These are phyloP conservation scores for Dufourea novaeangliae DNA, from an alignment of 1,140 invertebrate species.

Conservation along the genomic window DNA sequence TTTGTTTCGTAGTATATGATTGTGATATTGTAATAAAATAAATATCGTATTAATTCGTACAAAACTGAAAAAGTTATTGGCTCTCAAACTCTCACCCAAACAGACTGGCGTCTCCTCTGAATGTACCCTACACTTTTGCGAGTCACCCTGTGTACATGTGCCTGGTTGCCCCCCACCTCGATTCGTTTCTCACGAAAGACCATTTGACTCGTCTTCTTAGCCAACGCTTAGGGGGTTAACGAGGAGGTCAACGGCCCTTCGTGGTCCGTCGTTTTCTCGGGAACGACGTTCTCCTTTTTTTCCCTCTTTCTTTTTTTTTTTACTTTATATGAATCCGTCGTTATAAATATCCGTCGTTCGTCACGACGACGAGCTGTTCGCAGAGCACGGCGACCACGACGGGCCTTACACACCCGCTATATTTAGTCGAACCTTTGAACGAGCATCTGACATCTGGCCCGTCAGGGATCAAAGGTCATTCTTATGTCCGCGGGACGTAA, in stretches of 20 bases:
- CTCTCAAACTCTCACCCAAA: too few species aligned
- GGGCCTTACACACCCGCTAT: constrained; percentile 20
- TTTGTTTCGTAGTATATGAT: too few species aligned
- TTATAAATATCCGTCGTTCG: constrained; percentile 27
- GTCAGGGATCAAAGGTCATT: constrained; percentile 27
- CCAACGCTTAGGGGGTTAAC: background rate
- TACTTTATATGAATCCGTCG: constrained; percentile 4
- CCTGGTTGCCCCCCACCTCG: background rate
- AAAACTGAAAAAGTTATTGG: too few species aligned
- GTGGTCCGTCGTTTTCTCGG: background rate
- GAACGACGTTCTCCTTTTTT: background rate
- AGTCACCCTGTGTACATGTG: too few species aligned
- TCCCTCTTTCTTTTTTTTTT: too few species aligned
- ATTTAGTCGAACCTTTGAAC: constrained; percentile 44
- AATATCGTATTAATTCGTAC: too few species aligned
- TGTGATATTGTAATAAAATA: too few species aligned
- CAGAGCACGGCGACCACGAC: background rate
- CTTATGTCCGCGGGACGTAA: constrained; percentile 29
- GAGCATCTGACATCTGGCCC: constrained; percentile 22
- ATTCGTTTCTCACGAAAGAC: background rate
- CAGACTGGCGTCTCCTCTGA: too few species aligned
- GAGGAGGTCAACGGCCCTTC: background rate
- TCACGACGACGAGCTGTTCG: background rate
- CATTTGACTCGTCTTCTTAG: background rate
- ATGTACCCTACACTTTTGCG: too few species aligned